These are phyloP conservation scores for Sycon ciliatum DNA, from an alignment of 37 sponge, comb jelly and placozoan genomes.

Conservation along the genomic window DNA sequence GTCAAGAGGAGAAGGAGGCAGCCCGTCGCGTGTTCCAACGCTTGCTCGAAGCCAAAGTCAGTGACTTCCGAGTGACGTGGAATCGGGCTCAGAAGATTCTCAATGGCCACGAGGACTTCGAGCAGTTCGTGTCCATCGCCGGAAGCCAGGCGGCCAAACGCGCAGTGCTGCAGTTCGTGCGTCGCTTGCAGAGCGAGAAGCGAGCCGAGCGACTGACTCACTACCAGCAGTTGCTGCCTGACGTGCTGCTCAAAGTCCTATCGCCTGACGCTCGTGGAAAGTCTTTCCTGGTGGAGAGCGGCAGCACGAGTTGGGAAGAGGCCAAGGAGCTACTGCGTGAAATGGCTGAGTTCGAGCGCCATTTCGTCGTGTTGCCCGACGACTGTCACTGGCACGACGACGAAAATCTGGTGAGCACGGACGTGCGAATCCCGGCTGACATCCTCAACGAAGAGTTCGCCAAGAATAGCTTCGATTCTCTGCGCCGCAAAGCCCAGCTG, in stretches of 20 bases:
- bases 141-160: slow-evolving; percentile 22
- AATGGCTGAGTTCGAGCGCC: slow-evolving; percentile 12
- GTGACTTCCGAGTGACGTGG: slow-evolving; percentile 23
- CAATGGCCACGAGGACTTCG: slow-evolving; percentile 16
- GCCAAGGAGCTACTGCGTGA: background rate
- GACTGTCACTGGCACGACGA: slow-evolving; percentile 1
- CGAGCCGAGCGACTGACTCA: slow-evolving; percentile 5
- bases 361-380: slow-evolving; percentile 14
- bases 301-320: slow-evolving; percentile 13
- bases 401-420: background rate
- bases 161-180: slow-evolving; percentile 28
- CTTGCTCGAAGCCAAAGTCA: slow-evolving; percentile 23
- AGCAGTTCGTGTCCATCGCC: slow-evolving; percentile 15
- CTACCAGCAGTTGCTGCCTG: slow-evolving; percentile 26
- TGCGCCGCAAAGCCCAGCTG: no score
- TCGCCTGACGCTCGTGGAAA: slow-evolving; percentile 1
- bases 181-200: slow-evolving; percentile 15
- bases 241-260: slow-evolving; percentile 15
- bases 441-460: no score
- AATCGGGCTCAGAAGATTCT: slow-evolving; percentile 6
- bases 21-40: slow-evolving; percentile 23
- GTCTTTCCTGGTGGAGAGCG: no score
- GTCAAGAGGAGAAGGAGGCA: slow-evolving; percentile 19
- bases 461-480: no score
- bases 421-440: background rate